phyloP scores from a whole-genome alignment of 2,113 vertebrate species.

The Pagrus major region DNA sequence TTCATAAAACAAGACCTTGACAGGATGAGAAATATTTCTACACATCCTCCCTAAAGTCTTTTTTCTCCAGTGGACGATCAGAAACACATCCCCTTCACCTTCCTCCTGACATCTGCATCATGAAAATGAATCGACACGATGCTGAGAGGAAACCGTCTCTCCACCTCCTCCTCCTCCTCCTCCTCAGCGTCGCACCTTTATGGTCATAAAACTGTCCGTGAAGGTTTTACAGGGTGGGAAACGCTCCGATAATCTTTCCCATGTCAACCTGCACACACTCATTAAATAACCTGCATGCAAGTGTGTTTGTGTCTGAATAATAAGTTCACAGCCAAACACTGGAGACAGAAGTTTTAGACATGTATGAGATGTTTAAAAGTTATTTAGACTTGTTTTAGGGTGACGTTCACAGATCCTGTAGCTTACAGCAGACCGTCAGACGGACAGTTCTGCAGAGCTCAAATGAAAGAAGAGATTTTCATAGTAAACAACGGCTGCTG shows the following conservation, averaged over 20 bases:
- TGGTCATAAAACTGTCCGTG: slow-evolving; percentile 27
- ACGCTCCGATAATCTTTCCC: slow-evolving; percentile 21
- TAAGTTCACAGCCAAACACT: too few relatives aligned
- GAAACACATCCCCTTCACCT: not conserved
- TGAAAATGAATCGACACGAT: not conserved
- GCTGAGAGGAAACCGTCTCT: not conserved
- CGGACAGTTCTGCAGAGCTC: too few relatives aligned
- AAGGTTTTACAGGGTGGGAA: slow-evolving; percentile 31
- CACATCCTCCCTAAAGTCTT: not conserved
- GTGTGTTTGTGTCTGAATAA: not conserved
- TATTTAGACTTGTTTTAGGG: too few relatives aligned
- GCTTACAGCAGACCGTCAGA: too few relatives aligned
- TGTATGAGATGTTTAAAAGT: too few relatives aligned
- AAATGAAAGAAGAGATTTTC: too few relatives aligned
- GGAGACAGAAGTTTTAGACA: too few relatives aligned
- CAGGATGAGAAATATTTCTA: not conserved
- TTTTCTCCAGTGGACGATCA: not conserved
- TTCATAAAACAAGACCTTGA: not conserved
- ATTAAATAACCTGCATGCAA: not conserved
- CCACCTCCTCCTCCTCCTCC: not conserved
- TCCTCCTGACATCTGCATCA: not conserved
- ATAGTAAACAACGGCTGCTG: too few relatives aligned
- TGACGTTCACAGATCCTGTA: too few relatives aligned
- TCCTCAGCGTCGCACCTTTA: not conserved
- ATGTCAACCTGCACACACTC: not conserved